Conservation (phyloP, 2,888 invertebrate genomes). For the Lithophane ornitopus region DNA sequence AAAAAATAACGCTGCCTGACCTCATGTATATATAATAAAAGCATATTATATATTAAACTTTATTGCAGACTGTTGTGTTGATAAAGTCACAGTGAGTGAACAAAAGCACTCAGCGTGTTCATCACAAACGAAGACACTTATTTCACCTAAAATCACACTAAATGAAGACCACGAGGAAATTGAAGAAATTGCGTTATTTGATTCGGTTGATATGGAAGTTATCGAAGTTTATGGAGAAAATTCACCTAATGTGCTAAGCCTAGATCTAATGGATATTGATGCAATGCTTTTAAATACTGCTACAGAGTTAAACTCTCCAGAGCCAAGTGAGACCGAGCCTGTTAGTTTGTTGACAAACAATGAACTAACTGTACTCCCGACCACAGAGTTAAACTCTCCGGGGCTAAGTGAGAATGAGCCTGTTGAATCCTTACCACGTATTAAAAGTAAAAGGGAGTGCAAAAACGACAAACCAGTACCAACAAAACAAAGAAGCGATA, state of each 20-base stretch:
- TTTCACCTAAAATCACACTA: conserved; percentile 6
- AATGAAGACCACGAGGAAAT: neutral
- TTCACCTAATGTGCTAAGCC: neutral
- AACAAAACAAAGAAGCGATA: neutral
- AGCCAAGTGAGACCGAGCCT: neutral
- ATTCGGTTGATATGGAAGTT: conserved; percentile 10
- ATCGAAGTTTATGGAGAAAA: conserved; percentile 4
- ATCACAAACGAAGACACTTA: conserved; percentile 5
- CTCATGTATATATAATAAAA: neutral
- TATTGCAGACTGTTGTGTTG: conserved; percentile 3
- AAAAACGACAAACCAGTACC: neutral
- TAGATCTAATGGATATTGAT: conserved; percentile 1
- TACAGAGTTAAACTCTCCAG: neutral
- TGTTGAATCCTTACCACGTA: neutral
- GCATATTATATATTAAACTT: neutral
- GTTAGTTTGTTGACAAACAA: neutral
- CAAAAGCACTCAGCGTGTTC: conserved; percentile 4
- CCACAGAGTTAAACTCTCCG: conserved; percentile 3
- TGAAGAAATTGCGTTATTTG: neutral
- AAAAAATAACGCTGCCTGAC: neutral
- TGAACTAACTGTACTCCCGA: conserved; percentile 3
- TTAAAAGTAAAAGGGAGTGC: neutral
- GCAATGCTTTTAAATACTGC: conserved; percentile 1
- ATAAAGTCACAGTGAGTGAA: conserved; percentile 5
- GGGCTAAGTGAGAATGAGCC: conserved; percentile 1